Conservation (phyloP, 2,113 vertebrate genomes). For the Prionailurus bengalensis region DNA sequence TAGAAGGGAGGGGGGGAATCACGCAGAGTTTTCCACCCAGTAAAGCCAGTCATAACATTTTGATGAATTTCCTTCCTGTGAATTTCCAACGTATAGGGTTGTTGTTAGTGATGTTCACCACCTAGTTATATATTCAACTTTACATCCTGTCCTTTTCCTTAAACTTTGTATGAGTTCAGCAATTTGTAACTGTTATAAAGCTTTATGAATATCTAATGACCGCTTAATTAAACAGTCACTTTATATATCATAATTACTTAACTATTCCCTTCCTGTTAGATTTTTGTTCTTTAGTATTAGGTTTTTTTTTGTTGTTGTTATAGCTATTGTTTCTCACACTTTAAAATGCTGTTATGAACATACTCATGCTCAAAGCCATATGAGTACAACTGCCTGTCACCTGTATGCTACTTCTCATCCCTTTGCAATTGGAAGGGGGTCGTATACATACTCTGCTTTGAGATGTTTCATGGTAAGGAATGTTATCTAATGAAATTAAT, state of each 20-base stretch:
- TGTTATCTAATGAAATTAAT: background rate
- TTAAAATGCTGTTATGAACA: background rate
- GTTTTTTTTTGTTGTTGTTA: background rate
- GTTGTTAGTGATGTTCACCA: background rate
- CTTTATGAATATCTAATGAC: background rate
- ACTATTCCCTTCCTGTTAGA: background rate
- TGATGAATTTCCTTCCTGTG: background rate
- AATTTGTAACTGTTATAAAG: background rate
- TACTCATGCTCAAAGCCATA: background rate
- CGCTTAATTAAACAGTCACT: background rate
- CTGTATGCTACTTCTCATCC: background rate
- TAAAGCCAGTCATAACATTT: background rate
- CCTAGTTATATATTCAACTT: background rate
- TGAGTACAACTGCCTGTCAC: background rate
- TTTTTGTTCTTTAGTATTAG: background rate
- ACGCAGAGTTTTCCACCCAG: background rate
- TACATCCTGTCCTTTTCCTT: background rate
- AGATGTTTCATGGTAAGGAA: background rate
- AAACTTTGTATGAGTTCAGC: background rate
- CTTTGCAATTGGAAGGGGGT: background rate
- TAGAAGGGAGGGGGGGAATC: background rate
- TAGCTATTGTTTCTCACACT: background rate
- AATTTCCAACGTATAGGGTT: background rate
- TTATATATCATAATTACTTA: background rate
- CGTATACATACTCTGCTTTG: background rate